Base-by-base conservation (phyloP, 2,888 invertebrate species). In the Volucella inflata region DNA sequence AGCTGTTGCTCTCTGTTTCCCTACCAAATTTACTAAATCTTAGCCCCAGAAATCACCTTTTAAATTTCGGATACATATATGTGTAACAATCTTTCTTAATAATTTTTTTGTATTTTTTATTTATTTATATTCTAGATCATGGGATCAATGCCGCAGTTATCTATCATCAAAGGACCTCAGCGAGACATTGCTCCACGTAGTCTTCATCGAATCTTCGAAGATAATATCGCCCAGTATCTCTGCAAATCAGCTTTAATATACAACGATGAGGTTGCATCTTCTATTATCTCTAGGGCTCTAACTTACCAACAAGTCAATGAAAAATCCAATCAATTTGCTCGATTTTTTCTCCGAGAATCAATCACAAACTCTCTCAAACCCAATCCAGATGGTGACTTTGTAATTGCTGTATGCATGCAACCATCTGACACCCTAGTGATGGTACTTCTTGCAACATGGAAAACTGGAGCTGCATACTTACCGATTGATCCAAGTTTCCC, bases 391-490 rank as follows among this genome's bases (percentile, higher is more conserved):
- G 95, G 95, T 0, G 95, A 96, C 90, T 95, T 92, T 88, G 94
- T 97, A 11, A 93, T 97, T 0, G 96, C 96, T 0, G 95, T 97
- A 0, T 96, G 96, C 89, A 95, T 97, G 95, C 94, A 94, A 87
- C 97, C 97, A 0, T 94, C 95, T 2, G 95, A 96, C 88, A 94
- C 93, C 46, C 90, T 96, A 75, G 94, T 97, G 9, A 93, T 94
- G 40, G 92, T 95, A 0, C 91, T 98, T 17, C 91, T 97, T 82
- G 95, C 96, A 0, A 94, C 95, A 65, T 95, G 96, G 94, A 97
- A 97, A 92, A 93, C 95, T 0, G 97, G 97, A 0, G 96, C 96
- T 14, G 96, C 97, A 0, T 98, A 98, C 92, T 93, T 97, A 68
- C 97, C 98, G 0, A 93, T 98, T 88, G 97, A 97, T 90, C 94